A percentile compares a stretch with the other conserved stretches of the same genome.
phyloP scores from a whole-genome alignment of 2,888 invertebrate species.

The Cetonia aurata region DNA sequence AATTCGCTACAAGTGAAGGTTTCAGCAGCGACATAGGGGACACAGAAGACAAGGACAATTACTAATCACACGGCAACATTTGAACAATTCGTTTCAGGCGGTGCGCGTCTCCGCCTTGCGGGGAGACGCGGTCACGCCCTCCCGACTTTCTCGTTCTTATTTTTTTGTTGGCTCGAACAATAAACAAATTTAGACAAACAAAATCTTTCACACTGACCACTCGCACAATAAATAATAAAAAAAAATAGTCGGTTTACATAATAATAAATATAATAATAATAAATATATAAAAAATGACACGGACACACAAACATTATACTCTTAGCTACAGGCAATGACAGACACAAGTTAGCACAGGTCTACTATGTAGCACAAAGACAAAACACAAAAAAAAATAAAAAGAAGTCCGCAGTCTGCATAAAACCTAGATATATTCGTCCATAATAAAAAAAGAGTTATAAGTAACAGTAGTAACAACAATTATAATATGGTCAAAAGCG shows the following conservation, averaged over 20 bases:
- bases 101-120: conserved; percentile 2
- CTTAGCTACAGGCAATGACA: conserved; percentile 68
- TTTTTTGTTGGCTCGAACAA: conserved; percentile 42
- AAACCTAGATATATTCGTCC: conserved; percentile 27
- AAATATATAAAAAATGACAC: conserved; percentile 49
- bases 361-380: conserved; percentile 59
- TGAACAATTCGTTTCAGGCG: conserved; percentile 45
- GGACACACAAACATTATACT: conserved; percentile 59
- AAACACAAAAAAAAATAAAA: conserved; percentile 54
- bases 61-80: conserved; percentile 67
- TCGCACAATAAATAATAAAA: conserved; percentile 61
- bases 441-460: conserved; percentile 1
- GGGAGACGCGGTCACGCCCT: not conserved
- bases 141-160: conserved; percentile 3
- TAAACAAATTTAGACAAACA: conserved; percentile 55
- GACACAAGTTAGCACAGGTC: conserved; percentile 67
- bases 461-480: conserved; percentile 47
- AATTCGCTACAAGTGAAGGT: conserved; percentile 86
- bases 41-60: conserved; percentile 72
- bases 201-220: conserved; percentile 49
- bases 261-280: conserved; percentile 38
- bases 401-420: conserved; percentile 47
- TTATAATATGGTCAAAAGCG: conserved; percentile 50
- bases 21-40: conserved; percentile 78
- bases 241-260: conserved; percentile 35